Conservation (phyloP, 2,113 vertebrate species). For the Plestiodon gilberti region DNA sequence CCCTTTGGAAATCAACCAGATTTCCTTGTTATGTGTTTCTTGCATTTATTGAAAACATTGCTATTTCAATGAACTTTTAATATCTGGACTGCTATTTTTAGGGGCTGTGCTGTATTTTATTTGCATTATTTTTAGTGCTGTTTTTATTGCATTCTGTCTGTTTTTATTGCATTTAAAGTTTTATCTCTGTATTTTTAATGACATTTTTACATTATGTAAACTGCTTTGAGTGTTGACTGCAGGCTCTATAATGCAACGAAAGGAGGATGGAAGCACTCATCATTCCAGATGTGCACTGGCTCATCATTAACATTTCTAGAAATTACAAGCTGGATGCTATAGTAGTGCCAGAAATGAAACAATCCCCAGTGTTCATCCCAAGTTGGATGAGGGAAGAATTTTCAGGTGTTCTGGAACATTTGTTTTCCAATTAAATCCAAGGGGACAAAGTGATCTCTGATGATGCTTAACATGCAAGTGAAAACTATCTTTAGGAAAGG, state of each 20-base stretch:
- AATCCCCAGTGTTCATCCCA: neutral
- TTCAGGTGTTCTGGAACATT: neutral
- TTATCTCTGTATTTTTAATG: too few relatives aligned
- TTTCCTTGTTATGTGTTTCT: too few relatives aligned
- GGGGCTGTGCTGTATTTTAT: too few relatives aligned
- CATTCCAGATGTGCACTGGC: neutral
- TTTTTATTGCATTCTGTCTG: too few relatives aligned
- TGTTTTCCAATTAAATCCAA: conserved; percentile 1
- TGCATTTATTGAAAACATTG: too few relatives aligned
- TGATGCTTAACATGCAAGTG: neutral
- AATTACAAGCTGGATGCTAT: neutral
- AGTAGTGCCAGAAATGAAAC: neutral
- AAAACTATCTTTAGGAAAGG: neutral
- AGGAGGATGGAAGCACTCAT: neutral
- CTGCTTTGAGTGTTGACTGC: neutral
- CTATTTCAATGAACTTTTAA: too few relatives aligned
- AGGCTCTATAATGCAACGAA: neutral
- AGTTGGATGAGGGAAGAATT: neutral
- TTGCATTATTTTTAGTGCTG: too few relatives aligned
- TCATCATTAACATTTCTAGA: neutral
- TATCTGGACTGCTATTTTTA: too few relatives aligned
- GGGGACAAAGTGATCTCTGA: neutral
- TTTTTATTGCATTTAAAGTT: too few relatives aligned
- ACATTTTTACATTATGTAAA: neutral
- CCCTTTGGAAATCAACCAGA: too few relatives aligned